Conservation (phyloP, 2,797 vertebrate species). For the Capromys pilorides region DNA sequence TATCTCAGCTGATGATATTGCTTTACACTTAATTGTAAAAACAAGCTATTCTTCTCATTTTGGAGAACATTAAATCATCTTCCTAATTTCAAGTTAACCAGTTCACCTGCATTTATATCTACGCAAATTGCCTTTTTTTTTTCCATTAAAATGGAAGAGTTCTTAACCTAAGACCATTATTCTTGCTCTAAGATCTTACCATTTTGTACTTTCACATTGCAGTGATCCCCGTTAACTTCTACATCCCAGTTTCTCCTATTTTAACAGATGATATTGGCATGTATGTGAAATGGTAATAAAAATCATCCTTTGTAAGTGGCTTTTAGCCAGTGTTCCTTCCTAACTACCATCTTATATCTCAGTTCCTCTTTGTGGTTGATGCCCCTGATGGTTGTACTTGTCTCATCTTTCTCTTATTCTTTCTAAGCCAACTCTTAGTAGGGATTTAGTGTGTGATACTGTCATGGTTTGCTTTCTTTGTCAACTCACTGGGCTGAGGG, state of each 20-base stretch:
- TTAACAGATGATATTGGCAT: not conserved
- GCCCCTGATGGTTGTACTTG: not conserved
- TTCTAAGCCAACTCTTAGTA: not conserved
- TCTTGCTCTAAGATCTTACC: not conserved
- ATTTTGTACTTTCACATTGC: not conserved
- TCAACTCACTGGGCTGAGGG: not conserved
- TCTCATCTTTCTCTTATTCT: not conserved
- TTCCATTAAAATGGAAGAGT: not conserved
- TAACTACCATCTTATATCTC: not conserved
- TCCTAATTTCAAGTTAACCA: not conserved
- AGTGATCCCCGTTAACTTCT: not conserved
- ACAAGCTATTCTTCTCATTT: not conserved
- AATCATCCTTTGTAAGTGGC: not conserved
- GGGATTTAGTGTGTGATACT: not conserved
- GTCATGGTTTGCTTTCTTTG: not conserved
- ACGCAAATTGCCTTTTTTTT: not conserved
- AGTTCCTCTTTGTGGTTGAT: slow-evolving; percentile 9
- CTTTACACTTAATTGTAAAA: slow-evolving; percentile 1
- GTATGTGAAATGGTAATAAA: not conserved
- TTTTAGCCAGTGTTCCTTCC: not conserved
- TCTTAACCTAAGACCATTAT: not conserved
- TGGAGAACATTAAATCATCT: not conserved
- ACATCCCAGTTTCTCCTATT: not conserved
- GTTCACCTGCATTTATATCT: not conserved
- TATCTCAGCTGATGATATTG: not conserved